A percentile compares a stretch with the other conserved stretches of the same genome.
phyloP scores from a whole-genome alignment of 2,888 invertebrate genomes.

The Rhamnusium bicolor region DNA sequence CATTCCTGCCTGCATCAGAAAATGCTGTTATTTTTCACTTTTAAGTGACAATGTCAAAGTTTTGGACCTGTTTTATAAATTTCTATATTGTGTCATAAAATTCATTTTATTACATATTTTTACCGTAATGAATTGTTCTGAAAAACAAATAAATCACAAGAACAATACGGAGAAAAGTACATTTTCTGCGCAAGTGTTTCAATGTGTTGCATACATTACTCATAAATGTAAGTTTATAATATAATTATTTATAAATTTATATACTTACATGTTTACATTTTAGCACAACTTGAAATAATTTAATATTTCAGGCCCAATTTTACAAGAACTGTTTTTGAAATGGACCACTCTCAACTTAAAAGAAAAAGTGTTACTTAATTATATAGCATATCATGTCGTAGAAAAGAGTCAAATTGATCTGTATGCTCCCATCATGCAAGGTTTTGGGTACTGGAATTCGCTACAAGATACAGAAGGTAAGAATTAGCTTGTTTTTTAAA shows the following conservation, averaged over 20 bases:
- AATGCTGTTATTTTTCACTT: too few relatives aligned
- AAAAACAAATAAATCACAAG: conserved; percentile 18
- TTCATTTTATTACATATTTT: background rate
- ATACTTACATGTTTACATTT: background rate
- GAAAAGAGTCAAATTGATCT: conserved; percentile 44
- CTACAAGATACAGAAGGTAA: conserved; percentile 54
- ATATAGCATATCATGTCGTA: conserved; percentile 44
- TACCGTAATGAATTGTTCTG: conserved; percentile 5
- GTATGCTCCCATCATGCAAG: conserved; percentile 50
- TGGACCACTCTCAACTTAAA: conserved; percentile 43
- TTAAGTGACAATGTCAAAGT: background rate
- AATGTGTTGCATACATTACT: conserved; percentile 48
- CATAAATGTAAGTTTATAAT: conserved; percentile 46
- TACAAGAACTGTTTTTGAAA: conserved; percentile 52
- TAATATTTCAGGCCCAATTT: conserved; percentile 46
- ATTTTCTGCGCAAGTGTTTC: conserved; percentile 45
- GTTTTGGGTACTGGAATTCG: conserved; percentile 51
- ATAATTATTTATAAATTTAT: background rate
- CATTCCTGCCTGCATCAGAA: too few relatives aligned
- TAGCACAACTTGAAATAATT: background rate
- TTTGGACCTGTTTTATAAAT: background rate
- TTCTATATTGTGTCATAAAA: background rate
- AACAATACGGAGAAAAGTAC: conserved; percentile 1
- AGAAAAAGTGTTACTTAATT: conserved; percentile 50
- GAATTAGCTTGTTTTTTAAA: too few relatives aligned